Percentiles rank a stretch among this genome's conserved stretches.
Evolutionary conservation across 53 echinoderm and acorn worm genomes (phyloP).

Genomic region (Paracentrotus lividus): DNA sequence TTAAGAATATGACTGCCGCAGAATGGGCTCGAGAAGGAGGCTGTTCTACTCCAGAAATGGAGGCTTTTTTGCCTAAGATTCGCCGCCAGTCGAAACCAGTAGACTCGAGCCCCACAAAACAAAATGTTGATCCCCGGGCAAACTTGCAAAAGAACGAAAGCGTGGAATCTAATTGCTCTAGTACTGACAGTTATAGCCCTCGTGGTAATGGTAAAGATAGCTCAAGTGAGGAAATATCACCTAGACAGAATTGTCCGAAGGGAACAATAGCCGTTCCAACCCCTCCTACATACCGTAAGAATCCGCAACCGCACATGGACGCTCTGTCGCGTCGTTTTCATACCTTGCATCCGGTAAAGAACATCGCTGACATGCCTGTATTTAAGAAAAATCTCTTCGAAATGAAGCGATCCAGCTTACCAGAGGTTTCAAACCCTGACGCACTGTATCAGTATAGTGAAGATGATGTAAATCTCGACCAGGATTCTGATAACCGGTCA

Average conservation of each 20-base stretch:
- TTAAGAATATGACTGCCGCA: conserved; percentile 86
- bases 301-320: conserved; percentile 60
- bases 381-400: background rate
- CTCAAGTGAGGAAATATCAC: conserved; percentile 58
- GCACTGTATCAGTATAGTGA: background rate
- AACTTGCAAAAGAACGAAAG: conserved; percentile 60
- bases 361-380: background rate
- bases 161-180: conserved; percentile 52
- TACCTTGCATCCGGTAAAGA: conserved; percentile 57
- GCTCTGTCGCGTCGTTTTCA: conserved; percentile 61
- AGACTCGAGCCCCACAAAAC: conserved; percentile 19
- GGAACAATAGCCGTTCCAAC: conserved; percentile 58
- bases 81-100: conserved; percentile 65
- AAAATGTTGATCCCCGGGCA: background rate
- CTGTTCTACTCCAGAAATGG: conserved; percentile 79
- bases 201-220: conserved; percentile 33
- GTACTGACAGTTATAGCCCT: conserved; percentile 23
- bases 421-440: conserved; percentile 46
- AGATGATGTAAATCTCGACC: background rate
- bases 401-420: conserved; percentile 59
- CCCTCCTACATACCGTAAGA: conserved; percentile 56
- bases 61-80: conserved; percentile 72
- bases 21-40: conserved; percentile 97
- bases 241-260: background rate
- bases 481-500: background rate